Evolutionary conservation across 2,113 vertebrate genomes (phyloP).

Genomic region (Tetraodon nigroviridis): DNA sequence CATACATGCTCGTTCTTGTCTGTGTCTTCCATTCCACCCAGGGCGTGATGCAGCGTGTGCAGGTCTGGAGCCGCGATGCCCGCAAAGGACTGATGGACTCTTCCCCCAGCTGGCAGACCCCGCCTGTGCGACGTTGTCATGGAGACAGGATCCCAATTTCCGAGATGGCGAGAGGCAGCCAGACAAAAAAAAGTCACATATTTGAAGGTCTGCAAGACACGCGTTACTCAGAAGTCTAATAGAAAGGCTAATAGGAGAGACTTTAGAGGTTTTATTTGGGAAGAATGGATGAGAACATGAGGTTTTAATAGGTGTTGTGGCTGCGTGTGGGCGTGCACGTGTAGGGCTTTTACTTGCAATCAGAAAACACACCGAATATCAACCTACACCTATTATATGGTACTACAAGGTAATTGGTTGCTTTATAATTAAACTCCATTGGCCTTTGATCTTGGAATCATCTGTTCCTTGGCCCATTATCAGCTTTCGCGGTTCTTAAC

Average conservation of each 20-base stretch:
- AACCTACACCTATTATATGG: too few relatives aligned
- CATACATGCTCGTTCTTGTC: slow-evolving; percentile 69
- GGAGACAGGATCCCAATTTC: slow-evolving; percentile 53
- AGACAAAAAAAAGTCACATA: not conserved
- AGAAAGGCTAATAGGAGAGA: not conserved
- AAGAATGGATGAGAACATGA: too few relatives aligned
- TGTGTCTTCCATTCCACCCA: slow-evolving; percentile 66
- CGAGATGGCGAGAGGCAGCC: slow-evolving; percentile 4
- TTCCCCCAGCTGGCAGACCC: slow-evolving; percentile 54
- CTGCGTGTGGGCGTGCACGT: too few relatives aligned
- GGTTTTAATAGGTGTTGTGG: too few relatives aligned
- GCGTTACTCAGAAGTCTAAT: not conserved
- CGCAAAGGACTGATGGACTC: slow-evolving; percentile 39
- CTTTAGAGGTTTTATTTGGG: not conserved
- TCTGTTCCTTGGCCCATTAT: too few relatives aligned
- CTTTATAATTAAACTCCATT: too few relatives aligned
- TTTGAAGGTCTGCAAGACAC: not conserved
- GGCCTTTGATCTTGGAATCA: too few relatives aligned
- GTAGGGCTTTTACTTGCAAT: too few relatives aligned
- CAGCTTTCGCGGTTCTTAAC: too few relatives aligned
- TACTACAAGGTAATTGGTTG: too few relatives aligned
- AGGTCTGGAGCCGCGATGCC: slow-evolving; percentile 41
- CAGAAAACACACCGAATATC: too few relatives aligned
- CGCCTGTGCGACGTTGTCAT: slow-evolving; percentile 64
- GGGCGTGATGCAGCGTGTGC: slow-evolving; percentile 52